These are phyloP conservation scores for Macquaria australasica DNA, from an alignment of 2,113 vertebrate species.

Conservation along the genomic window DNA sequence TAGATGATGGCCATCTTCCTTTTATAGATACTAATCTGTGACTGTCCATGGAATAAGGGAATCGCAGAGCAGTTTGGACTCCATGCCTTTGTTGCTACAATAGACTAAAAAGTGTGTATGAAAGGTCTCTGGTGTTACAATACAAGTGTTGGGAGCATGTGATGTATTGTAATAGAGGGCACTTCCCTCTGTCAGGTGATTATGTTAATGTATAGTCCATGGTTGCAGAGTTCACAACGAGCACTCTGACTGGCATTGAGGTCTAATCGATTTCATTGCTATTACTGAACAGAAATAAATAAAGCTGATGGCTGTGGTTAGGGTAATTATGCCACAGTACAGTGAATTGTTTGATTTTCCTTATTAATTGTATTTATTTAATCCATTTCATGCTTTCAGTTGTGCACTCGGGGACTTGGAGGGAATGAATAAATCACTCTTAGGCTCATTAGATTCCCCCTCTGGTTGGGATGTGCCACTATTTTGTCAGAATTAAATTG, in stretches of 20 bases:
- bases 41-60: slow-evolving; percentile 66
- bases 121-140: slow-evolving; percentile 60
- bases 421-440: slow-evolving; percentile 86
- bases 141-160: slow-evolving; percentile 38
- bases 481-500: slow-evolving; percentile 80
- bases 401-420: slow-evolving; percentile 83
- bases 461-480: slow-evolving; percentile 81
- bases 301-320: slow-evolving; percentile 84
- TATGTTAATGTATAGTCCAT: slow-evolving; percentile 71
- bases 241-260: slow-evolving; percentile 80
- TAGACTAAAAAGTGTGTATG: slow-evolving; percentile 33
- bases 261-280: slow-evolving; percentile 85
- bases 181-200: slow-evolving; percentile 75
- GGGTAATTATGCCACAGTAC: slow-evolving; percentile 85
- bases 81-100: slow-evolving; percentile 42
- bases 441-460: slow-evolving; percentile 85
- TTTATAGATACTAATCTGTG: slow-evolving; percentile 79
- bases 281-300: slow-evolving; percentile 86
- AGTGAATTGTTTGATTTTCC: slow-evolving; percentile 86
- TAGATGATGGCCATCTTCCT: slow-evolving; percentile 83
- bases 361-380: slow-evolving; percentile 90
- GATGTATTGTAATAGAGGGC: slow-evolving; percentile 71
- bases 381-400: slow-evolving; percentile 88
- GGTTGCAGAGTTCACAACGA: slow-evolving; percentile 72
- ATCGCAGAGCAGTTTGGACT: slow-evolving; percentile 29